These are phyloP conservation scores for Pseudomyrmex pallidus DNA, from an alignment of 1,140 invertebrate genomes.

Conservation along the genomic window DNA sequence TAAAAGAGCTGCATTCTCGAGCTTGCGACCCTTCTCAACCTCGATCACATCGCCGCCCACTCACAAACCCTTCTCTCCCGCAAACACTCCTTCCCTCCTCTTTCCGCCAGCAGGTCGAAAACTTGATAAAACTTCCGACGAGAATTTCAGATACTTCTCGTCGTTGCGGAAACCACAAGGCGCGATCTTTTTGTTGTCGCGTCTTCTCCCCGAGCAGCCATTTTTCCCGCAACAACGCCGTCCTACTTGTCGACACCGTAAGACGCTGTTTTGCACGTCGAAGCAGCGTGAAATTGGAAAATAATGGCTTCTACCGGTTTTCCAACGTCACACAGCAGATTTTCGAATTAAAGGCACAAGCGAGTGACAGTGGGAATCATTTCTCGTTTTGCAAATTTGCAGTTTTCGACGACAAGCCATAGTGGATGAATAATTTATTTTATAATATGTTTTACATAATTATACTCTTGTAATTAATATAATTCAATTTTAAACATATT, in stretches of 20 bases:
- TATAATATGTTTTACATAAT: too few relatives aligned
- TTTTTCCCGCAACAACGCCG: conserved; percentile 20
- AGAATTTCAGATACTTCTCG: conserved; percentile 54
- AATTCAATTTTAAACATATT: too few relatives aligned
- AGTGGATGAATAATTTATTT: too few relatives aligned
- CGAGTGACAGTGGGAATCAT: neutral
- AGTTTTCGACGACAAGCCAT: neutral
- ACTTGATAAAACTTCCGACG: conserved; percentile 66
- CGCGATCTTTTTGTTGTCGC: conserved; percentile 65
- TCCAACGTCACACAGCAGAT: neutral
- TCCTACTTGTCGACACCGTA: conserved; percentile 47
- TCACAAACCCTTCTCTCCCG: neutral
- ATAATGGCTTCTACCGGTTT: conserved; percentile 28
- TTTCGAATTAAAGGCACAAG: neutral
- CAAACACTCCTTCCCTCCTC: neutral
- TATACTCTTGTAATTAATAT: too few relatives aligned
- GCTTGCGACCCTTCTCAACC: conserved; percentile 11
- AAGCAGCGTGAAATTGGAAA: conserved; percentile 52
- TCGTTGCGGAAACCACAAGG: conserved; percentile 20
- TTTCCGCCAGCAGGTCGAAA: conserved; percentile 36
- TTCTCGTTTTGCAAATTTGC: neutral
- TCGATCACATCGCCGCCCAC: conserved; percentile 13
- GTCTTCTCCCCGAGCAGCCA: conserved; percentile 29
- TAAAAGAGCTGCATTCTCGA: conserved; percentile 14
- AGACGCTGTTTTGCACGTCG: conserved; percentile 57